Base-by-base conservation (phyloP, 2,113 vertebrate species). In the Polypterus senegalus region DNA sequence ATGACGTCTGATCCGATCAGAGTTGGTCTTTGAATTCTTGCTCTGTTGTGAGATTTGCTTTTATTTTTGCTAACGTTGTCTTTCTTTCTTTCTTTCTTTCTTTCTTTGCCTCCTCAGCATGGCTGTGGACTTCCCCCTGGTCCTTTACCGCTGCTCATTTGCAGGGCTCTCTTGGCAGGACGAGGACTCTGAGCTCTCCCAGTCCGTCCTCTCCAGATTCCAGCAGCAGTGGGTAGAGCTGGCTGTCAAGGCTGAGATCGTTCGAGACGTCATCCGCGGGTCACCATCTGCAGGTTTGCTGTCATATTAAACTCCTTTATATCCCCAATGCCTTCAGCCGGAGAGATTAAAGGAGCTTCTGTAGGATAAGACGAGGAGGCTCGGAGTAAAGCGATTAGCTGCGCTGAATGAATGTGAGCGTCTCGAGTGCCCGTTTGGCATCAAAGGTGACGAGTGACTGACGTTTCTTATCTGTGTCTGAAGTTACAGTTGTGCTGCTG, bases 101-200 rank as follows among this genome's bases (percentile, higher is more conserved):
- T 27, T 54, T n/a, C 53, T 59, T 59, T 65, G 55, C 67, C 57
- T 54, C 57, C 54, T 48, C 43, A 98, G 94, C 76, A 98, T 98
- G 96, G 96, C 94, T 0, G 86, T 94, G 0, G 93, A 98, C 75
- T 95, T 87, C 67, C 94, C 94, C 10, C 79, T 98, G 57, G 88
- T 98, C 53, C 79, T 98, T 5, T 83, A 92, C 0, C 69, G 92
- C 69, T 98, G 96, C 0, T 80, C 86, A 63, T 98, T 96, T 47
- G 81, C 89, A 49, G 88, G 86, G 63, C 49, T 93, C 58, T 75
- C 60, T 56, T 97, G 94, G 96, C 70, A 69, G 7, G 72, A 79
- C 51, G 90, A 89, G 0, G 69, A 79, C 46, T 81, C 68, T 0
- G 91, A 96, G 52, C 80, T 85, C 67, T 85, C 78, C 47, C 72